Base-by-base conservation (phyloP, 2,113 vertebrate genomes). In the Passer domesticus region DNA sequence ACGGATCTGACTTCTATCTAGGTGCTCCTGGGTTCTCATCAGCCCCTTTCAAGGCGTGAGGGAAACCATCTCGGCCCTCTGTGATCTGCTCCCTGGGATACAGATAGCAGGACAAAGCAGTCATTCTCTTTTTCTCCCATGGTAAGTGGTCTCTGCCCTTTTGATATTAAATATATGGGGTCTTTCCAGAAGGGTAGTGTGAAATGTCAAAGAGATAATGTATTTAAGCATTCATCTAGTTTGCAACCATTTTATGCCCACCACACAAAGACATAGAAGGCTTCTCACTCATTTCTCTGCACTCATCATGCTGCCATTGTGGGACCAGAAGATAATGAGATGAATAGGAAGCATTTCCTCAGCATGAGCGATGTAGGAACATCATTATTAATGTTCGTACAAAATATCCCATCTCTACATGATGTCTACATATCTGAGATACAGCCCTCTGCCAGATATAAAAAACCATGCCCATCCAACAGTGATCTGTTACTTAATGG, bases 351-450 rank as follows among this genome's bases (percentile, higher is more conserved):
- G 95, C 96, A 96, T 96, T 97, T 94, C 97, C 97, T 90, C 97
- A 97, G 97, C 96, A 95, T 96, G 97, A 94, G 92, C 95, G 52
- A 95, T 94, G 95, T 96, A 88, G 95, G 96, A 95, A 97, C 95
- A 96, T 97, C 97, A 96, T 97, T 97, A 97, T 97, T 96, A 96
- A 97, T 96, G 96, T 94, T 96, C 93, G 56, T 94, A 96, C 93
- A 97, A 95, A 97, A 96, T 96, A 95, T 96, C 94, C 92, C 90
- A 93, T 95, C 97, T 95, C 97, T 97, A 97, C 96, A 95, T 96
- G 96, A 96, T 82, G 93, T 91, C 95, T 87, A 89, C 84, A 73
- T 97, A 97, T 97, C 96, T 94, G 93, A 97, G 95, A 89, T 88
- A 92, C 90, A 96, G 90, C 60, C 97, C 94, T 97, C 96, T 91